Evolutionary conservation across 2,888 invertebrate species (phyloP), one percentile per base, ranked within the genome.

Genomic region (Criorhina ranunculi): DNA sequence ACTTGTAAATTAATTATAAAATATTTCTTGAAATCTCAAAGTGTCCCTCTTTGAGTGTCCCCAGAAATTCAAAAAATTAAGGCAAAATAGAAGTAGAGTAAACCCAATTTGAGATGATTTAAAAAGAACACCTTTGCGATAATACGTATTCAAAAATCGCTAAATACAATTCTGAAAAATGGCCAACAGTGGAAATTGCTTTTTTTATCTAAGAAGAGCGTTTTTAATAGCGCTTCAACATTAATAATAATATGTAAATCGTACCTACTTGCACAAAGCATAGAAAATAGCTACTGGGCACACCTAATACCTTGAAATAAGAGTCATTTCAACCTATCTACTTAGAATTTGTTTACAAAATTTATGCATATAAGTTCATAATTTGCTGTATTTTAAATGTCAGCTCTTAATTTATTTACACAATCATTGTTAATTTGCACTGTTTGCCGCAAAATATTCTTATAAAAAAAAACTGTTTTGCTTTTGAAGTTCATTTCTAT

Each of bases 21-120:
- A 15, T 59, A 37, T 49, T 70, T 19, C 44, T 59, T 46, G n/a
- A n/a, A n/a, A 55, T 40, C 19, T 15, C 19, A n/a, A 24, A 12
- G 8, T 5, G 55, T n/a, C n/a, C n/a, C n/a, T n/a, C n/a, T n/a
- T n/a, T n/a, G n/a, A n/a, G n/a, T 33, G n/a, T 35, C 57, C 44
- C n/a, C 19, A 35, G 12, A 33, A 29, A 17, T 37, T n/a, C 33
- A 46, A 49, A 44, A 55, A 35, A 57, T 12, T 11, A 19, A 37
- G 6, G 9, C 15, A 37, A 40, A 57, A 46, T 24, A 46, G 35
- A 11, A 8, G 15, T 70, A 55, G 44, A 57, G 46, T 57, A 29
- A 57, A 46, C 19, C 0, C 12, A 12, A 35, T 15, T 31, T 2
- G 11, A 15, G 5, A n/a, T 35, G n/a, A 35, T 9, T 31, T 51